Base-by-base conservation (phyloP, 2,797 vertebrate genomes). In the Sebastes glaucus region DNA sequence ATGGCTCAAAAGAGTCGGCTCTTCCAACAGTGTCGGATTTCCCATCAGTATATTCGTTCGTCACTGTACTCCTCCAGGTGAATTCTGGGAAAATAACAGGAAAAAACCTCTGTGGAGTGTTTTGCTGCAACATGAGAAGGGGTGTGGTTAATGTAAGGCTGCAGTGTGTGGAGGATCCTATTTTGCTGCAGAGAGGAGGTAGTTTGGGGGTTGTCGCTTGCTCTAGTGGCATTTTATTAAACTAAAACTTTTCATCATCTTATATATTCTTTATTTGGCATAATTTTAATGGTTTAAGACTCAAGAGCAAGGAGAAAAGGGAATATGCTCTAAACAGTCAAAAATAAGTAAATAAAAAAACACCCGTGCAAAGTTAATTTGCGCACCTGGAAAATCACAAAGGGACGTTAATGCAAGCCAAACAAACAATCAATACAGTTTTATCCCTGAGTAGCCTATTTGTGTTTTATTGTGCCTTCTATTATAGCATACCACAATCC, bases 71-170 rank as follows among this genome's bases (percentile, higher is more conserved):
- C 77, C 81, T 90, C 83, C 87, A 87, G 87, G 90, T 94, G 94
- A 57, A 95, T 93, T 89, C 78, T 95, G 95, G 94, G 95, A 93
- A 90, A 93, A 82, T 72, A 70, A 55, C 2, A 57, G 38, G 46
- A 30, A 76, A 64, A 85, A 74, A 13, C 5, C 70, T 71, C 2
- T 25, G 83, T 86, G 2, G 77, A 79, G 83, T 92, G 87, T 91
- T 93, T 93, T 94, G 92, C 88, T 93, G 93, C 90, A 93, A 92
- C 88, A 88, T 82, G 86, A 90, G 90, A 90, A 93, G 92, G 89
- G 93, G 93, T 91, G 91, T 92, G 93, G 92, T 91, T 89, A 88
- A 76, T 71, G 77, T 66, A 11, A 78, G 77, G 80, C 88, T 87
- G 82, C 92, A 91, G 81, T 84, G 77, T 77, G 74, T 77, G 80